Evolutionary conservation across 2,113 vertebrate species (phyloP).

Genomic region (Opisthocomus hoazin): DNA sequence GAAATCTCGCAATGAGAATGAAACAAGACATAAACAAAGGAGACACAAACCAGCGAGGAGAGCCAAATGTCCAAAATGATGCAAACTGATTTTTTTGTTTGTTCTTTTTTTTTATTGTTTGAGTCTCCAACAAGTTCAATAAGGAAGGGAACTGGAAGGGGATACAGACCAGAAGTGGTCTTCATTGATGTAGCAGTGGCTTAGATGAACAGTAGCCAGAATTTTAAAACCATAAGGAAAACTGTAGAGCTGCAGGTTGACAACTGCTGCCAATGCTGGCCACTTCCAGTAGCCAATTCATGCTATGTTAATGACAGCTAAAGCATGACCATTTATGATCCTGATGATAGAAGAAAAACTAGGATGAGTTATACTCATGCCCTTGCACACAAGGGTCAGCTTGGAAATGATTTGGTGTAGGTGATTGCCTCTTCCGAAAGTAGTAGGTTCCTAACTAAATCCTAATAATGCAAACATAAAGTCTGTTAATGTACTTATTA

Average conservation of each 20-base stretch:
- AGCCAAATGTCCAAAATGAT: neutral
- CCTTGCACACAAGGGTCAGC: constrained; percentile 43
- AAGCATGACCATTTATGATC: constrained; percentile 20
- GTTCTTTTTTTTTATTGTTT: neutral
- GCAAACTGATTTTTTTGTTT: neutral
- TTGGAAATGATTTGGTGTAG: neutral
- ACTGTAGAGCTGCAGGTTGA: neutral
- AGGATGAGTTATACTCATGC: constrained; percentile 30
- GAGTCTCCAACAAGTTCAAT: neutral
- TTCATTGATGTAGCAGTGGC: neutral
- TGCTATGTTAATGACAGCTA: neutral
- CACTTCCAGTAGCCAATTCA: neutral
- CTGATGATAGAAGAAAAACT: neutral
- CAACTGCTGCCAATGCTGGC: neutral
- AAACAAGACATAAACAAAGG: neutral
- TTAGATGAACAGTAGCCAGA: neutral
- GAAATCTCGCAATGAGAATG: neutral
- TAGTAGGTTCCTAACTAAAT: constrained; percentile 53
- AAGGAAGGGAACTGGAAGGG: neutral
- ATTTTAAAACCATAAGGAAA: neutral
- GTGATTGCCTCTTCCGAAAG: neutral
- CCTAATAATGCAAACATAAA: constrained; percentile 63
- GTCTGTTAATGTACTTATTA: constrained; percentile 56
- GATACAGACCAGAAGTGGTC: neutral
- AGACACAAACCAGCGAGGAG: neutral